phyloP scores from a whole-genome alignment of 2,888 invertebrate species.

The Belgica antarctica region DNA sequence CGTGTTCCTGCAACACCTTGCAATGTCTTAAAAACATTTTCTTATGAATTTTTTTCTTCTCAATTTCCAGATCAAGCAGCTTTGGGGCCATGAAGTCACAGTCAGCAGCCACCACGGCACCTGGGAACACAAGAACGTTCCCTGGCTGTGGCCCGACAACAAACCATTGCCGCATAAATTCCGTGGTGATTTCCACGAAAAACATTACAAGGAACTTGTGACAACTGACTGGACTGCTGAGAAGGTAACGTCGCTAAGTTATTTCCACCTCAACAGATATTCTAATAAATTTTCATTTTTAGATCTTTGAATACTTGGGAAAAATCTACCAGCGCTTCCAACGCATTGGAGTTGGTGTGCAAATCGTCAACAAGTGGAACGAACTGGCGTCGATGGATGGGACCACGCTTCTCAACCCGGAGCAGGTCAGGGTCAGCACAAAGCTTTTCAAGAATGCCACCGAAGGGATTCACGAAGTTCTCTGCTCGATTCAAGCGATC shows the following conservation, averaged over 20 bases:
- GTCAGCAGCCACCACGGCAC: constrained; percentile 13
- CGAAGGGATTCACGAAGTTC: not conserved
- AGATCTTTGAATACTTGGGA: constrained; percentile 35
- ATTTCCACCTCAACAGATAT: not conserved
- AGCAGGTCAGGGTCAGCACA: not conserved
- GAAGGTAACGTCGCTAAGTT: constrained; percentile 15
- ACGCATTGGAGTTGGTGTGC: constrained; percentile 22
- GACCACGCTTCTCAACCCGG: not conserved
- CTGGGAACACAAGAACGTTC: constrained; percentile 12
- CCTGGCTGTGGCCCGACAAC: constrained; percentile 35
- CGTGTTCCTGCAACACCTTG: too few relatives aligned
- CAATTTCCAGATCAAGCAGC: constrained; percentile 20
- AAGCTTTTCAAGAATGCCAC: constrained; percentile 20
- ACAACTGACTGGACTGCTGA: constrained; percentile 5
- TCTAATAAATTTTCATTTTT: constrained; percentile 32
- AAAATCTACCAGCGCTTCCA: constrained; percentile 27
- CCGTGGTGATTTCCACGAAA: not conserved
- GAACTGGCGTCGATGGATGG: constrained; percentile 18
- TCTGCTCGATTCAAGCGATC: constrained; percentile 20
- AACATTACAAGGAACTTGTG: not conserved
- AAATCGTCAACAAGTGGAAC: constrained; percentile 34
- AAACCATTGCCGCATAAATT: constrained; percentile 14
- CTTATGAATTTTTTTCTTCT: not conserved
- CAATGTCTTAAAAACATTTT: too few relatives aligned
- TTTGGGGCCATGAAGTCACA: not conserved